A percentile compares a stretch with the other conserved stretches of the same genome.
Evolutionary conservation across 1,140 invertebrate species (phyloP).

Genomic region (Zaprionus inermis): DNA sequence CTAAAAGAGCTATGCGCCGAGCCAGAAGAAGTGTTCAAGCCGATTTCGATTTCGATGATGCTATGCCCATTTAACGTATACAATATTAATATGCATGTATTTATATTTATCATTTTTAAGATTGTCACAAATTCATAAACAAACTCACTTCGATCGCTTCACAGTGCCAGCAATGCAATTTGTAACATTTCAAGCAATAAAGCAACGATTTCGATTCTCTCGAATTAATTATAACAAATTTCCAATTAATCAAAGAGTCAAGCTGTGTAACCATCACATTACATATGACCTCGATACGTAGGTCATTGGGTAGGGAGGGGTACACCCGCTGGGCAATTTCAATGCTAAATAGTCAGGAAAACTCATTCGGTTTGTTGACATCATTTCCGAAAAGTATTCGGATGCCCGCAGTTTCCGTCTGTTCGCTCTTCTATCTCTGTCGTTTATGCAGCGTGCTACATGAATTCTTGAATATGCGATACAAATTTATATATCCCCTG

Average conservation of each 20-base stretch:
- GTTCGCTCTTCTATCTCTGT: conserved; percentile 28
- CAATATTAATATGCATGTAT: conserved; percentile 46
- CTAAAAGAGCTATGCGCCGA: too few species aligned
- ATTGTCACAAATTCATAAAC: conserved; percentile 33
- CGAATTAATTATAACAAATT: conserved; percentile 46
- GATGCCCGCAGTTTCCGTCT: conserved; percentile 37
- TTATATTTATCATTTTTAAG: conserved; percentile 37
- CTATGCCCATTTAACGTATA: conserved; percentile 15
- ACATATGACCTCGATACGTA: background rate
- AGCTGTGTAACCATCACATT: background rate
- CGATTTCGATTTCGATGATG: conserved; percentile 44
- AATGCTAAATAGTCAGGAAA: conserved; percentile 40
- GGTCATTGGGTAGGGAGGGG: conserved; percentile 7
- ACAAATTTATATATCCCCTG: too few species aligned
- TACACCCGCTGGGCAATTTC: conserved; percentile 46
- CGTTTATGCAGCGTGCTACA: background rate
- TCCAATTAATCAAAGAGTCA: conserved; percentile 23
- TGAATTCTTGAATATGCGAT: too few species aligned
- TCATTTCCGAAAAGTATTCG: conserved; percentile 38
- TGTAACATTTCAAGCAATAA: conserved; percentile 45
- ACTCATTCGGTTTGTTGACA: conserved; percentile 57
- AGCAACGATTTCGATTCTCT: conserved; percentile 35
- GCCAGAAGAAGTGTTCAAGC: conserved; percentile 56
- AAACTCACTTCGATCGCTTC: conserved; percentile 3
- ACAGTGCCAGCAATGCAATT: conserved; percentile 24